Evolutionary conservation across 2,888 invertebrate species (phyloP).

Genomic region (Cosmopolites sordidus): DNA sequence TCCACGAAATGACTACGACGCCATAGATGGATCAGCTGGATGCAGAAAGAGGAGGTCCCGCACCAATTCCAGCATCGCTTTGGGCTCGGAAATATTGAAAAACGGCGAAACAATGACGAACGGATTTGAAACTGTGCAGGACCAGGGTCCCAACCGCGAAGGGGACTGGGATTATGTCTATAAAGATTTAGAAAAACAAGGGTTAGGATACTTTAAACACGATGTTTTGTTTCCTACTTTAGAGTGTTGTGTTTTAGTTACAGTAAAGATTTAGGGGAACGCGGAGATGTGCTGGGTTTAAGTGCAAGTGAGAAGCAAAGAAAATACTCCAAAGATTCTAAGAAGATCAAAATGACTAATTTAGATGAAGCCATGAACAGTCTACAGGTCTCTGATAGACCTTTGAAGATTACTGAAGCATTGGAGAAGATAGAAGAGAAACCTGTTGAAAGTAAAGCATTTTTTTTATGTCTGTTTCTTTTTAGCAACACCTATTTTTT

Average conservation of each 20-base stretch:
- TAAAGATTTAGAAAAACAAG: conserved; percentile 68
- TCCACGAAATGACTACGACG: conserved; percentile 43
- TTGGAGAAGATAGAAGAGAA: conserved; percentile 43
- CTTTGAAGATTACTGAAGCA: conserved; percentile 54
- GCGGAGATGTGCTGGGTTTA: conserved; percentile 60
- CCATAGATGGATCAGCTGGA: conserved; percentile 30
- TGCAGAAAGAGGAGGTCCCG: conserved; percentile 19
- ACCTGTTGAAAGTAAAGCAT: conserved; percentile 28
- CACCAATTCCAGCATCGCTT: conserved; percentile 17
- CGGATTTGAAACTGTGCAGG: neutral
- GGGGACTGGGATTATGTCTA: conserved; percentile 79
- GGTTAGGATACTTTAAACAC: conserved; percentile 36
- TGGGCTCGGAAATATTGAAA: conserved; percentile 5
- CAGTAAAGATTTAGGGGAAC: conserved; percentile 59
- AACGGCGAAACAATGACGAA: neutral
- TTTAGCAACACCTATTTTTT: neutral
- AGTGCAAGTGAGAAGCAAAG: conserved; percentile 41
- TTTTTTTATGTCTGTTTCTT: neutral
- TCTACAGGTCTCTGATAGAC: conserved; percentile 50
- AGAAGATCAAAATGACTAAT: conserved; percentile 54
- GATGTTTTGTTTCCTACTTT: neutral
- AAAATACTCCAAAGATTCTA: conserved; percentile 46
- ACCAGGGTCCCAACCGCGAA: conserved; percentile 18
- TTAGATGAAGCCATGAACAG: conserved; percentile 57
- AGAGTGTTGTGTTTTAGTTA: conserved; percentile 46